These are phyloP conservation scores for Siniperca knerii DNA, from an alignment of 2,113 vertebrate species.

Conservation along the genomic window DNA sequence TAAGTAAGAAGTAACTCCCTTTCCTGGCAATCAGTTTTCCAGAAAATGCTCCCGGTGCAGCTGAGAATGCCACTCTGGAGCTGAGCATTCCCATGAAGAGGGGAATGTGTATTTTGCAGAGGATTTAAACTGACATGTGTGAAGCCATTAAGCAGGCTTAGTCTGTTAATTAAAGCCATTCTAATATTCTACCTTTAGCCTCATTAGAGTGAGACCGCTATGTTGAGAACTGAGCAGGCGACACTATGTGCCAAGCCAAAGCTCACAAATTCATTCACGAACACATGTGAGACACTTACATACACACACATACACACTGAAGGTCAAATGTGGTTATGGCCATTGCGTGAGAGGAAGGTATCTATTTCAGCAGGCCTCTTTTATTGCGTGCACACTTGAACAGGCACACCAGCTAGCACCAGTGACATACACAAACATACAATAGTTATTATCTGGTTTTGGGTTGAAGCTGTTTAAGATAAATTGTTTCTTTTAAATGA, in stretches of 20 bases:
- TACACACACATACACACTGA: conserved; percentile 32
- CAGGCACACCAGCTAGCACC: not conserved
- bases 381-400: conserved; percentile 15
- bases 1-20: conserved; percentile 54
- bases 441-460: not conserved
- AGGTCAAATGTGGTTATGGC: conserved; percentile 64
- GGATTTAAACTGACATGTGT: conserved; percentile 74
- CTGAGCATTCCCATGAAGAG: conserved; percentile 48
- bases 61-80: conserved; percentile 73
- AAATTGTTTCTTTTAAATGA: not conserved
- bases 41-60: conserved; percentile 71
- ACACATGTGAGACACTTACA: conserved; percentile 46
- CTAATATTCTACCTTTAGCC: conserved; percentile 69
- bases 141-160: conserved; percentile 69
- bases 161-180: conserved; percentile 62
- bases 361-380: conserved; percentile 61
- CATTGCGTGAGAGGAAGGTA: conserved; percentile 58
- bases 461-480: not conserved
- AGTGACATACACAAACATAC: not conserved
- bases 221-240: conserved; percentile 24
- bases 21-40: conserved; percentile 72
- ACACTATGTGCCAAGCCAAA: conserved; percentile 33
- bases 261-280: conserved; percentile 37
- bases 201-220: conserved; percentile 53
- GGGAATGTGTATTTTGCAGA: conserved; percentile 71